Evolutionary conservation across 2,888 invertebrate species (phyloP).

Genomic region (Panzeria rudis): DNA sequence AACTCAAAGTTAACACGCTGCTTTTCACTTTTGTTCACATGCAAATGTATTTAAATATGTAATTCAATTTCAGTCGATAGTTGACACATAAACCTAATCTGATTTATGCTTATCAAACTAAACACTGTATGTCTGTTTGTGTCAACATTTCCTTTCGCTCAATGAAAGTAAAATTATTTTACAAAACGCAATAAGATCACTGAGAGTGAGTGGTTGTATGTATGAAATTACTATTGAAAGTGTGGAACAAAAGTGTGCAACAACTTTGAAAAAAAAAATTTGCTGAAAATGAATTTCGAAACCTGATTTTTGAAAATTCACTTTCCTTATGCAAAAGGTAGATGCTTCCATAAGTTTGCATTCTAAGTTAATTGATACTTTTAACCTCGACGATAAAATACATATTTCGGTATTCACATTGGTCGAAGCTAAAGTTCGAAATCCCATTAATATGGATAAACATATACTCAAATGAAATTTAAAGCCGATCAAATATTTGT

Average conservation of each 20-base stretch:
- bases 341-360: no score
- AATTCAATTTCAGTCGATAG: slow-evolving; percentile 15
- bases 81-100: slow-evolving; percentile 69
- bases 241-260: slow-evolving; percentile 1
- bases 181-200: slow-evolving; percentile 49
- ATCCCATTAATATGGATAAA: no score
- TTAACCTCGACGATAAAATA: no score
- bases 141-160: slow-evolving; percentile 68
- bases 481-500: no score
- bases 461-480: no score
- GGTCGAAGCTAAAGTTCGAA: no score
- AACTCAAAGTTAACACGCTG: background rate
- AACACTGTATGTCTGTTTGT: slow-evolving; percentile 20
- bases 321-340: no score
- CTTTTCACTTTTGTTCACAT: slow-evolving; percentile 57
- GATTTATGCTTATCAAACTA: slow-evolving; percentile 34
- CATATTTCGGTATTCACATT: no score
- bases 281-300: no score
- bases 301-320: no score
- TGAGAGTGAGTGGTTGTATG: background rate
- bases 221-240: background rate
- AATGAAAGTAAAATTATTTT: slow-evolving; percentile 65
- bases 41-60: slow-evolving; percentile 8
- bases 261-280: no score
- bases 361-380: no score